phyloP scores from a whole-genome alignment of 2,113 vertebrate genomes.

The Rallus limicola region DNA sequence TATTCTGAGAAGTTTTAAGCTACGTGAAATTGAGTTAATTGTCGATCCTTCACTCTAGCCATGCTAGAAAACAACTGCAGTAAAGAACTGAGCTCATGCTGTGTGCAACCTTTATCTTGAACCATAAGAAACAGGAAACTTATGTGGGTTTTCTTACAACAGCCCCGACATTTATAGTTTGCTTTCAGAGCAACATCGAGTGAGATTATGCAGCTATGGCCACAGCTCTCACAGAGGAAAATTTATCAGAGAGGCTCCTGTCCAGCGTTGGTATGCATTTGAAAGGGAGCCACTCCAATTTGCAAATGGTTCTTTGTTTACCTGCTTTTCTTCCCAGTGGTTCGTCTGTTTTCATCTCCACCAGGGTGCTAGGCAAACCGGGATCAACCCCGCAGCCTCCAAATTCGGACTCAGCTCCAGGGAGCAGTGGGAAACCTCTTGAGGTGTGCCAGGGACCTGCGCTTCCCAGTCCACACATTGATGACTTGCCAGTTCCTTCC shows the following conservation, averaged over 20 bases:
- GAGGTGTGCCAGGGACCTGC: neutral
- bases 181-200: constrained; percentile 32
- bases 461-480: neutral
- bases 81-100: constrained; percentile 1
- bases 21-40: neutral
- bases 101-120: constrained; percentile 38
- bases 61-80: neutral
- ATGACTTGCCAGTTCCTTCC: neutral
- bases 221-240: neutral
- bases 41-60: neutral
- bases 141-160: constrained; percentile 51
- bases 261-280: neutral
- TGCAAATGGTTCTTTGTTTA: constrained; percentile 27
- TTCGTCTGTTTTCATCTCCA: constrained; percentile 29
- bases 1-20: neutral
- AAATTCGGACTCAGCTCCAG: neutral
- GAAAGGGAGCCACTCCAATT: neutral
- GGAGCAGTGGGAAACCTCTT: neutral
- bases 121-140: constrained; percentile 66
- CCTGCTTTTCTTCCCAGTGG: neutral
- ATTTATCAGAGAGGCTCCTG: neutral
- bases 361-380: neutral
- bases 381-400: neutral
- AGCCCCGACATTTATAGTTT: neutral
- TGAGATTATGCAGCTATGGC: constrained; percentile 12